Base-by-base conservation (phyloP, 2,113 vertebrate genomes). In the Phaethornis superciliosus region DNA sequence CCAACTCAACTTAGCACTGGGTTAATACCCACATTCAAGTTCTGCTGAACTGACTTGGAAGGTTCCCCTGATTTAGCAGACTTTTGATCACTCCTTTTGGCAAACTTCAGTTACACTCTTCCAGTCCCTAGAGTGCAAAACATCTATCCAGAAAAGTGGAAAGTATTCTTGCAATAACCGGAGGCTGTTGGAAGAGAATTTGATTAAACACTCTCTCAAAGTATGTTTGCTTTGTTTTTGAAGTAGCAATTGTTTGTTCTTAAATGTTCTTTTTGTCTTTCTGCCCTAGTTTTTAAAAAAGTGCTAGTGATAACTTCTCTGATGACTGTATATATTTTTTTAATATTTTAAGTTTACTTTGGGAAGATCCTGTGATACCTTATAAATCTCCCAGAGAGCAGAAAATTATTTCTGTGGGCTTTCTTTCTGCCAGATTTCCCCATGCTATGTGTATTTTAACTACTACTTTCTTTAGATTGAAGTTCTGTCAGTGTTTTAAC, bases 391-490 rank as follows among this genome's bases (percentile, higher is more conserved):
- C 76, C 40, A 92, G 90, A 84, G 70, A 69, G 69, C 42, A 95
- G 62, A 83, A 94, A 83, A 81, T 65, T 46, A 93, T 95, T 94
- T 95, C 85, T 96, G 91, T 94, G 81, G 86, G 81, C n/a, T 91
- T 91, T 67, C n/a, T 76, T 89, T 84, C 58, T 79, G 81, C 89
- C 81, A 95, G n/a, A 87, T 79, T 87, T 84, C 58, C 76, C 49
- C 40, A 63, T 37, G 58, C 56, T 72, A 55, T 69, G 65, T 64
- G n/a, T 81, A 76, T 81, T 91, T 94, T 64, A 94, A 90, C 71
- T 94, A 35, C 64, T 91, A 27, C 32, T 88, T 85, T 72, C 67
- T 89, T 67, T 30, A 94, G 56, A 81, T 32, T 81, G 47, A 74
- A 88, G 12, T 7, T 32, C 55, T 88, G 64, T 44, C 37, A 72